Conservation (phyloP, 2,888 invertebrate species). For the Horisme vitalbata region DNA sequence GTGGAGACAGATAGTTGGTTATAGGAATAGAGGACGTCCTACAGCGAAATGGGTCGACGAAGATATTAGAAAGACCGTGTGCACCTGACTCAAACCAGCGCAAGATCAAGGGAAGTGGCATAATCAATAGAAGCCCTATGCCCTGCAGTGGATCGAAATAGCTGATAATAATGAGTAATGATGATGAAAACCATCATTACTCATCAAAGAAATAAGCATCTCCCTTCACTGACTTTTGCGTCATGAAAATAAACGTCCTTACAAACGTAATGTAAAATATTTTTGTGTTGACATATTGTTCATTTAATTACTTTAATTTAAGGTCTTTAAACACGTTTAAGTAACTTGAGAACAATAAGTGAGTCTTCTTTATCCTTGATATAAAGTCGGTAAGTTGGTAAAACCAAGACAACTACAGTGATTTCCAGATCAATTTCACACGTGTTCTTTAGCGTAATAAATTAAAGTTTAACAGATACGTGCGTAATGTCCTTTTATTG, state of each 20-base stretch:
- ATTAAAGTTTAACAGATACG: neutral
- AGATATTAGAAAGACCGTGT: no score
- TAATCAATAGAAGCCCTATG: neutral
- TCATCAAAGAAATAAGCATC: neutral
- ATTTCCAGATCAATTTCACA: conserved; percentile 48
- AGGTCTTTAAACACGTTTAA: conserved; percentile 35
- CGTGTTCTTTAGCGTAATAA: conserved; percentile 27
- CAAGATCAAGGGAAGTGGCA: no score
- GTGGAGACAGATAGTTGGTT: no score
- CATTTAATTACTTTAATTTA: conserved; percentile 31
- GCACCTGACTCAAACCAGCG: no score
- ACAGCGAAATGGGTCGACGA: no score
- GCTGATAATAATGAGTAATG: no score
- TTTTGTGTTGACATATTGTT: conserved; percentile 33
- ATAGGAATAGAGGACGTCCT: no score
- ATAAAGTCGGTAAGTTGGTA: conserved; percentile 12
- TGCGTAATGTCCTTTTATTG: neutral
- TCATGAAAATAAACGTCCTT: conserved; percentile 20
- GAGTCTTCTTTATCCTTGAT: conserved; percentile 48
- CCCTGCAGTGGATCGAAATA: neutral
- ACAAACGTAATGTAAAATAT: conserved; percentile 19
- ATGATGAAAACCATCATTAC: conserved; percentile 11
- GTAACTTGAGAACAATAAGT: conserved; percentile 41
- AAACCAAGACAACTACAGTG: conserved; percentile 30
- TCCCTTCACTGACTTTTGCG: conserved; percentile 19